Conservation (phyloP, 1,140 invertebrate species). For the Tyrophagus putrescentiae region DNA sequence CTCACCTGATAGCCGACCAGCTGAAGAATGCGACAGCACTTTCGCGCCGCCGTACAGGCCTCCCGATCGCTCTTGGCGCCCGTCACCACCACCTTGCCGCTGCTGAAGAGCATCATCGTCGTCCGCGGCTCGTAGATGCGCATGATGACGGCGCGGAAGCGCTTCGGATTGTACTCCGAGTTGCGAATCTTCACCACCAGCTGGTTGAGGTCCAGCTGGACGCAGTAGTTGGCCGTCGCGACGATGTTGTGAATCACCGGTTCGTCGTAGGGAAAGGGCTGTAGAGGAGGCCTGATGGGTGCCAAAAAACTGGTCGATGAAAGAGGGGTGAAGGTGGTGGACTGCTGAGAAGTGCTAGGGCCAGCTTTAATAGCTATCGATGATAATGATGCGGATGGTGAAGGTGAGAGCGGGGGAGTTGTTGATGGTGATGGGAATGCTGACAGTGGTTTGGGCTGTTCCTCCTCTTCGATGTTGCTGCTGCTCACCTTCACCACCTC, state of each 20-base stretch:
- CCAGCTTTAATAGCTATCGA: no score
- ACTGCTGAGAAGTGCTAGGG: no score
- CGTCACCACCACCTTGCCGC: conserved; percentile 99
- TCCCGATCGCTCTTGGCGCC: conserved; percentile 98
- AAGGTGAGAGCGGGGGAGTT: neutral
- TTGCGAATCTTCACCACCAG: conserved; percentile 97
- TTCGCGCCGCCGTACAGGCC: conserved; percentile 84
- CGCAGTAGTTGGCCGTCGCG: conserved; percentile 90
- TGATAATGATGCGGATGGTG: conserved; percentile 3
- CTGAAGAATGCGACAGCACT: conserved; percentile 98
- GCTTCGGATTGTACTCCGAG: conserved; percentile 99
- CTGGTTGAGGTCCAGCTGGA: conserved; percentile 86
- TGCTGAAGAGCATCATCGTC: conserved; percentile 92
- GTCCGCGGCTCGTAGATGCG: conserved; percentile 94
- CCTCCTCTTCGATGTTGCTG: no score
- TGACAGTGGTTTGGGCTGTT: no score
- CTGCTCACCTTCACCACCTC: no score
- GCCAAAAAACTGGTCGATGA: neutral
- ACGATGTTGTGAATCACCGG: conserved; percentile 93
- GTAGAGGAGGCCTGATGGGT: conserved; percentile 44
- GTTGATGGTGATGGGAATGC: neutral
- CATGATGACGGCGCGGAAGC: conserved; percentile 99
- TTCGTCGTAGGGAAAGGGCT: conserved; percentile 77
- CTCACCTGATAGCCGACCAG: conserved; percentile 85
- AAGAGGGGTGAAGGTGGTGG: no score